Base-by-base conservation (phyloP, 2,888 invertebrate species). In the Suillia variegata region DNA sequence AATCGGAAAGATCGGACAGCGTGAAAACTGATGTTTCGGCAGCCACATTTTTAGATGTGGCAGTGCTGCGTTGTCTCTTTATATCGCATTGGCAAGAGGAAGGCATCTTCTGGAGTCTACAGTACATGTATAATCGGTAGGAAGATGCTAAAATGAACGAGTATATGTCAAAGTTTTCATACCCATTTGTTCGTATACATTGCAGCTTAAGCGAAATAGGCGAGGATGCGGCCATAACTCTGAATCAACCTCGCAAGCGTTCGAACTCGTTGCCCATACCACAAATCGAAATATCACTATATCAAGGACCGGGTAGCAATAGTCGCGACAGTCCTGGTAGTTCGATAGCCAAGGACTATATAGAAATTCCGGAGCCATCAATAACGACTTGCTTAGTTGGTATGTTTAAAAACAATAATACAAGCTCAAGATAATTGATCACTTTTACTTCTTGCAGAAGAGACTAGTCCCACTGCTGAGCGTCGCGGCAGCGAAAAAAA, bases 81-180 rank as follows among this genome's bases (percentile, higher is more conserved):
- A 92, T 97, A 62, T 88, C 94, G 0, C 96, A 97, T 76, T 99
- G 99, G 99, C 92, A 94, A 77, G 98, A 98, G 78, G 98, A 98
- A 79, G 99, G 99, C 0, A 91, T 98, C 12, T 94, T 93, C 80
- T 99, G 99, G 99, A 96, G 96, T 13, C 83, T 98, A 26, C 93
- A 94, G 79, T 98, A 92, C 82, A 84, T 95, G 64, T 93, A 93
- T 73, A 93, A 94, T 77, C 88, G 95, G 94, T 93, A 74, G 66
- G 64, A 66, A 26, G n/a, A n/a, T 20, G 5, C 6, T 15, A 34
- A 47, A 21, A 2, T 13, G 15, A 2, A 22, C 31, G 34, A 51
- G 38, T 22, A n/a, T n/a, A 42, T 34, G 20, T 18, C 5, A 17
- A 10, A 3, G 4, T 0, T 13, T n/a, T n/a, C n/a, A n/a, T n/a